Evolutionary conservation across 2,797 vertebrate species (phyloP).

Genomic region (Poeciliopsis gracilis): DNA sequence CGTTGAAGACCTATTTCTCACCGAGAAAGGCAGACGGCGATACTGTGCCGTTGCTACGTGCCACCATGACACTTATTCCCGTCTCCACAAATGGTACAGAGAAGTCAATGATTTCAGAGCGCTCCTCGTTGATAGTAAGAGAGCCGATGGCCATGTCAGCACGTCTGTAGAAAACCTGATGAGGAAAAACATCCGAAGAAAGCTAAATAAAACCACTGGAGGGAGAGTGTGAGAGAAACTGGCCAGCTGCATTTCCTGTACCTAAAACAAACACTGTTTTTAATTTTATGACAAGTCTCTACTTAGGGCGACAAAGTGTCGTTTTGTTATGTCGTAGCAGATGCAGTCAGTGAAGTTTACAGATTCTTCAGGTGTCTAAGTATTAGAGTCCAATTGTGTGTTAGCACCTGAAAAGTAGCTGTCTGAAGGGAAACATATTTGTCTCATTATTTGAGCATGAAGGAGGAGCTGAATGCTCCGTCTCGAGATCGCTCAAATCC

Average conservation of each 20-base stretch:
- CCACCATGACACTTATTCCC: slow-evolving; percentile 98
- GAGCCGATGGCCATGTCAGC: slow-evolving; percentile 99
- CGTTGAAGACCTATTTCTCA: slow-evolving; percentile 64
- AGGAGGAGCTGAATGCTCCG: slow-evolving; percentile 10
- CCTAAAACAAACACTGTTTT: background rate
- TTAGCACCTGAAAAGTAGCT: slow-evolving; percentile 18
- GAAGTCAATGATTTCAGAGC: slow-evolving; percentile 97
- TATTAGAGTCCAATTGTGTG: background rate
- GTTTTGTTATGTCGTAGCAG: background rate
- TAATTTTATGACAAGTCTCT: background rate
- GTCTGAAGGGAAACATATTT: slow-evolving; percentile 34
- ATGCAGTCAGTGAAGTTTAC: background rate
- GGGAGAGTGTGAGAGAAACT: background rate
- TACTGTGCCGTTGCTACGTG: slow-evolving; percentile 95
- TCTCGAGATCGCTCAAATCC: slow-evolving; percentile 28
- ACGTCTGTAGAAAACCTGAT: slow-evolving; percentile 93
- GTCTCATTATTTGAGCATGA: slow-evolving; percentile 40
- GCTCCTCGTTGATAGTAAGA: slow-evolving; percentile 98
- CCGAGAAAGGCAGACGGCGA: slow-evolving; percentile 97
- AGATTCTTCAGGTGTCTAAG: background rate
- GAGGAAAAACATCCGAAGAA: background rate
- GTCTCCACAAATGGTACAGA: slow-evolving; percentile 98
- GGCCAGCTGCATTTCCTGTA: background rate
- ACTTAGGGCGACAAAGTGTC: background rate
- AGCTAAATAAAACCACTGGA: background rate